Evolutionary conservation across 2,888 invertebrate genomes (phyloP), one percentile per base, ranked within the genome.

Genomic region (Sphaerophoria taeniata): DNA sequence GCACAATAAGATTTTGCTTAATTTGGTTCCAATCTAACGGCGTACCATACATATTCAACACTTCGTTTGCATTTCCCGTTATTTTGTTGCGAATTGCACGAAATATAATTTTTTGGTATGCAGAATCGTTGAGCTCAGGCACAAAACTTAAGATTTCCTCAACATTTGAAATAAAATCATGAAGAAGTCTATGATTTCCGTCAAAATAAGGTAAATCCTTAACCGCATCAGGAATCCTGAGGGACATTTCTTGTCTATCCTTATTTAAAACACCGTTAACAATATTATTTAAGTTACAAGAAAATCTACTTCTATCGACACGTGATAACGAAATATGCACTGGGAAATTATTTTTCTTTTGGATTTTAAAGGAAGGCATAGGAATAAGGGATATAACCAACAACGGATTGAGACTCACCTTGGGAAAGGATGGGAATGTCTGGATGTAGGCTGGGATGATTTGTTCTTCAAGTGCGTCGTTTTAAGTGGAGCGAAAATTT

Each of bases 31-130:
- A 87, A 51, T 60, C 33, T 24, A 87, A 16, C 12, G 70, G 70
- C 24, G 87, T 88, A 3, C 85, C 87, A 24, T 87, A 87, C 58
- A 87, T 80, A 55, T 86, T 88, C 4, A 88, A 65, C 5, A 86
- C 78, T 60, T 87, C 87, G 39, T 88, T 88, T 9, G 87, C 88
- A 53, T 78, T 61, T 0, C 87, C 85, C 24, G 65, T 72, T 47
- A 88, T 87, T 76, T 87, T 88, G 67, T 88, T 87, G 12, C 87
- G 76, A 74, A 87, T 83, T 7, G 84, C 71, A 3, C 87, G 67
- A 16, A 88, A 34, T 31, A 88, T 51, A 31, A 87, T 69, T 80
- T 81, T 76, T 7, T 56, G 45, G 31, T 87, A 75, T 14, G 45
- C 60, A 4, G 70, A 61, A 24, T 75, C 71, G 39, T 78, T 75